A percentile compares a stretch with the other conserved stretches of the same genome.
Evolutionary conservation across 2,113 vertebrate genomes (phyloP).

Genomic region (Epinephelus lanceolatus): DNA sequence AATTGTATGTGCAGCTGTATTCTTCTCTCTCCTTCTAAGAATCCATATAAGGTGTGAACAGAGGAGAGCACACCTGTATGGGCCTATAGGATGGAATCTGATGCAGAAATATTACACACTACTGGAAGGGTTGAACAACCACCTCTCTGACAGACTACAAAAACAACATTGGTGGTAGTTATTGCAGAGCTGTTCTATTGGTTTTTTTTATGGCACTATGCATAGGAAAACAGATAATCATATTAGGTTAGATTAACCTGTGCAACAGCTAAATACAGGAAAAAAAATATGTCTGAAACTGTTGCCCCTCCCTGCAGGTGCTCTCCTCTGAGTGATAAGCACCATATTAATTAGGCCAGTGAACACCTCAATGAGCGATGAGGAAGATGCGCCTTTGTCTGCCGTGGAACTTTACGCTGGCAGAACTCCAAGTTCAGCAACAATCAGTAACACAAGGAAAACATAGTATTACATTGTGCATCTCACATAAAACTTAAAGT

Average conservation of each 20-base stretch:
- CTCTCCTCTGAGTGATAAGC: constrained; percentile 48
- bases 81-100: background rate
- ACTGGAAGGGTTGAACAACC: background rate
- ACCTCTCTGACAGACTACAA: background rate
- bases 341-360: constrained; percentile 54
- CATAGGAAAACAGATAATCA: background rate
- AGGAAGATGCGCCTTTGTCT: constrained; percentile 50
- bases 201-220: background rate
- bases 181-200: background rate
- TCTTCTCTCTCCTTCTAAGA: constrained; percentile 15
- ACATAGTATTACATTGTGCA: background rate
- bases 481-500: background rate
- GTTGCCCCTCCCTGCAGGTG: constrained; percentile 58
- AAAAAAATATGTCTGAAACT: background rate
- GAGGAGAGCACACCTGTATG: constrained; percentile 21
- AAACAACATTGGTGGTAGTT: background rate
- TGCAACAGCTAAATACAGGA: background rate
- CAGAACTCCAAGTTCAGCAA: constrained; percentile 36
- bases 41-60: constrained; percentile 11
- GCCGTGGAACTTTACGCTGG: constrained; percentile 30
- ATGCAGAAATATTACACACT: background rate
- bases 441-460: background rate
- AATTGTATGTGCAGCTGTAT: constrained; percentile 4
- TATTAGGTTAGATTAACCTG: background rate
- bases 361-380: constrained; percentile 23